Percentiles rank a stretch among this genome's conserved stretches.
phyloP scores from a whole-genome alignment of 2,888 invertebrate species.

The Lithophane ornitopus region DNA sequence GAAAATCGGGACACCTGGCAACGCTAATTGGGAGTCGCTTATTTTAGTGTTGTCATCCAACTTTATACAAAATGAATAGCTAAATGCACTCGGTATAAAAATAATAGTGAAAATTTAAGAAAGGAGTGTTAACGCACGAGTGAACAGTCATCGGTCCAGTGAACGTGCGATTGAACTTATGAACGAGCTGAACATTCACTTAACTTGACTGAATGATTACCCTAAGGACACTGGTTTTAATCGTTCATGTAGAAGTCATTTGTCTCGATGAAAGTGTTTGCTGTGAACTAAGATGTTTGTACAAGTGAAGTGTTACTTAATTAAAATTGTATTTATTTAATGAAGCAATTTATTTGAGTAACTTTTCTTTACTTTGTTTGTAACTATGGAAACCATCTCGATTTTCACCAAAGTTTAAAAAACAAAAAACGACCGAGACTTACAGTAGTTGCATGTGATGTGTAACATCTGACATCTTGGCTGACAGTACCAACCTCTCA shows the following conservation, averaged over 20 bases:
- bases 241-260: slow-evolving; percentile 41
- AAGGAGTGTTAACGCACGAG: slow-evolving; percentile 23
- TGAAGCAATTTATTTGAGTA: background rate
- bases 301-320: background rate
- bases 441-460: too few relatives aligned
- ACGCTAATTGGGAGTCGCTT: background rate
- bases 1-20: too few relatives aligned
- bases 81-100: slow-evolving; percentile 16
- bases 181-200: slow-evolving; percentile 52
- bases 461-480: too few relatives aligned
- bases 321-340: background rate
- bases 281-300: slow-evolving; percentile 20
- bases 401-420: background rate
- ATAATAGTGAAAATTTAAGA: slow-evolving; percentile 31
- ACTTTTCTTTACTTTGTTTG: background rate
- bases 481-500: too few relatives aligned
- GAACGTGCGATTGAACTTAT: slow-evolving; percentile 54
- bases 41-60: background rate
- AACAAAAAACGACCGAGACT: too few relatives aligned
- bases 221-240: slow-evolving; percentile 31
- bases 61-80: background rate
- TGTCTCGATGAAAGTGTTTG: slow-evolving; percentile 12
- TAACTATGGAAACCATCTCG: background rate
- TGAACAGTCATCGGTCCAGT: slow-evolving; percentile 44
- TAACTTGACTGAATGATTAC: slow-evolving; percentile 49